Base-by-base conservation (phyloP, 2,888 invertebrate species). In the Catocala fraxini region DNA sequence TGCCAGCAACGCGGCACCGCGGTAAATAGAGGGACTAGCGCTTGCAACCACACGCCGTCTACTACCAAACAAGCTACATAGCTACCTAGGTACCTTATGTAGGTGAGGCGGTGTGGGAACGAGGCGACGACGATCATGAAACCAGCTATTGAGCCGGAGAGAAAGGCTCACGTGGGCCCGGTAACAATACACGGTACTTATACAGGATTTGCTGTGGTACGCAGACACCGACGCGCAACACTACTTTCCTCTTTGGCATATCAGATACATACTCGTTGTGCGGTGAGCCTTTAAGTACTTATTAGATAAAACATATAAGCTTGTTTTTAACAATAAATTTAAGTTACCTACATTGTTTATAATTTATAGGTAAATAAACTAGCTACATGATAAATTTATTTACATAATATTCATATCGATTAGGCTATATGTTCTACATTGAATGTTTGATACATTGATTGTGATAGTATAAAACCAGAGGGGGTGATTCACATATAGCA, bases 71-170 rank as follows among this genome's bases (percentile, higher is more conserved):
- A 73, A 75, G 63, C 70, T 69, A 72, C 61, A 68, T 77, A 69
- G 67, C 62, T 69, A 66, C 56, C 71, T 72, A 65, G 56, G 64
- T 73, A 72, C 71, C 67, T 65, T 70, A 76, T 79, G 69, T 73
- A 77, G 72, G 73, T 66, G 67, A 78, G 70, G 74, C 72, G 73
- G 72, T 78, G 67, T 79, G 73, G 82, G 80, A 85, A 82, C 79
- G 77, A 82, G 81, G 80, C 75, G 79, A 82, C 79, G 76, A 80
- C 75, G 80, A 81, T 84, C 81, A 84, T 80, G 82, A 83, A 83
- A 80, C 79, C 68, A 74, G 74, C 82, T 75, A 79, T 81, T 80
- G 78, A 80, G 71, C 68, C 73, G 64, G 57, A 73, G 69, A 77
- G 73, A 78, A 75, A 80, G 70, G 72, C 71, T 73, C 73, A 75